phyloP scores from a whole-genome alignment of 2,888 invertebrate genomes.

The Tetranychus piercei region DNA sequence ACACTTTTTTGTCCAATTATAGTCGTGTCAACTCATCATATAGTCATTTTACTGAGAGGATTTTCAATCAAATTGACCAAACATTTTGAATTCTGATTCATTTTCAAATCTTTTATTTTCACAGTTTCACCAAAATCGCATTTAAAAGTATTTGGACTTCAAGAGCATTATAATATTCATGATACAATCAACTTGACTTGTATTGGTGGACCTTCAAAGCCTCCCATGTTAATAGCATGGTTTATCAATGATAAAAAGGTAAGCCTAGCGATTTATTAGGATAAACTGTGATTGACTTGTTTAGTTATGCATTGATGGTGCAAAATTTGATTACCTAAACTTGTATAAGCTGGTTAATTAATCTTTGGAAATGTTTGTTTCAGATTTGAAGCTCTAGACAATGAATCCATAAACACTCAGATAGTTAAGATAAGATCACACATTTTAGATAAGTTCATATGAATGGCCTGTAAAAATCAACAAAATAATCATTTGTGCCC shows the following conservation, averaged over 20 bases:
- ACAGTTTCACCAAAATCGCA: neutral
- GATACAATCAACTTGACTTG: conserved; percentile 19
- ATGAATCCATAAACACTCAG: too few species aligned
- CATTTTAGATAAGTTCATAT: too few species aligned
- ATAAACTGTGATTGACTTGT: neutral
- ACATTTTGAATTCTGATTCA: neutral
- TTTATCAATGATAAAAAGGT: conserved; percentile 16
- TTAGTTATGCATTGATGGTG: neutral
- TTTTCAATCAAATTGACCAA: neutral
- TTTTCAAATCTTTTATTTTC: neutral
- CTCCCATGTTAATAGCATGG: conserved; percentile 15
- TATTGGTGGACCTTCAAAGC: conserved; percentile 16
- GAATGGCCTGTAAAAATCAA: too few species aligned
- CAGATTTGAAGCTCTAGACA: too few species aligned
- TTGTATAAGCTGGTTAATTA: too few species aligned
- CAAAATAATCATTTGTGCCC: too few species aligned
- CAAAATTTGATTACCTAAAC: too few species aligned
- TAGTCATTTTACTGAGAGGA: too few species aligned
- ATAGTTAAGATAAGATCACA: too few species aligned
- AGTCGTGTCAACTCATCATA: too few species aligned
- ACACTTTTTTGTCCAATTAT: too few species aligned
- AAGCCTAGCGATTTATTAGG: neutral
- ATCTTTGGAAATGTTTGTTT: too few species aligned
- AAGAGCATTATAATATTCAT: conserved; percentile 15
- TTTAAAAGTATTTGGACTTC: neutral